Conservation (phyloP, 2,113 vertebrate genomes). For the Dinomys branickii region DNA sequence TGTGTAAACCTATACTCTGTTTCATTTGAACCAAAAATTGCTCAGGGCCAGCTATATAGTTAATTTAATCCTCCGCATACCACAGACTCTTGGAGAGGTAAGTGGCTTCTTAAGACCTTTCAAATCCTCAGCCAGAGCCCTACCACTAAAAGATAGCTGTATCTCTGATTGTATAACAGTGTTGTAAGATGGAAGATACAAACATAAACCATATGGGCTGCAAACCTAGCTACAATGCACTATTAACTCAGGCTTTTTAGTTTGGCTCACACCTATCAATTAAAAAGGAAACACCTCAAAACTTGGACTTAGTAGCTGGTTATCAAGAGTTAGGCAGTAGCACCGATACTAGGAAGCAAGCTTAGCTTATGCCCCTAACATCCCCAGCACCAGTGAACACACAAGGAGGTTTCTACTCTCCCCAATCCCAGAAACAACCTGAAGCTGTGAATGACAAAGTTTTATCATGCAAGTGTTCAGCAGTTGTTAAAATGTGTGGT, state of each 20-base stretch:
- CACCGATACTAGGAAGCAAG: neutral
- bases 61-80: neutral
- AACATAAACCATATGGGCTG: neutral
- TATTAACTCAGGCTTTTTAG: neutral
- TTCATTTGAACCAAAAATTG: neutral
- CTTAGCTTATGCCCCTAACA: neutral
- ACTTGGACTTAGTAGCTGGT: neutral
- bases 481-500: neutral
- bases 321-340: neutral
- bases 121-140: neutral
- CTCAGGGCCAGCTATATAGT: neutral
- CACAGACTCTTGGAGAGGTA: neutral
- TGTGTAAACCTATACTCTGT: neutral
- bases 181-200: neutral
- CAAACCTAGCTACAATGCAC: neutral
- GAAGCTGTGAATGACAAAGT: neutral
- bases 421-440: neutral
- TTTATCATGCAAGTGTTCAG: neutral
- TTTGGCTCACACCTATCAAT: neutral
- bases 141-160: neutral
- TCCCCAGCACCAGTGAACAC: neutral
- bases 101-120: neutral
- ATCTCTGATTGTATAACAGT: neutral
- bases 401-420: neutral
- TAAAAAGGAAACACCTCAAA: constrained; percentile 15